Evolutionary conservation across 2,113 vertebrate genomes (phyloP), one percentile per base, ranked within the genome.

Genomic region (Riparia riparia): DNA sequence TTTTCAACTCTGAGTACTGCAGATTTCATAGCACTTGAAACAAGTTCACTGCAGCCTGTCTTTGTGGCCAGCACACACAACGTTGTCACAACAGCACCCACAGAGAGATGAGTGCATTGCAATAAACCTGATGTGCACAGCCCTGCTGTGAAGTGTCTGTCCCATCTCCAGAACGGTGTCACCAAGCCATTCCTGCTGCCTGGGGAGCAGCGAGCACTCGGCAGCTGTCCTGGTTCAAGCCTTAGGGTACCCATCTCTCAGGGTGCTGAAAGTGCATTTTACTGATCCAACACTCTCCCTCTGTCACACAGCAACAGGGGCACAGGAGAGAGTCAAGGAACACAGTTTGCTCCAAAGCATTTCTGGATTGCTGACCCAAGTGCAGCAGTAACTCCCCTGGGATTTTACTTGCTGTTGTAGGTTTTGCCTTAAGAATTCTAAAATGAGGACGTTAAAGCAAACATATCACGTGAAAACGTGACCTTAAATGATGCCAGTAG

Each of bases 51-150:
- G 19, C 71, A 58, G 57, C 34, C 11, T 54, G 22, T 32, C 71
- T 58, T 25, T 61, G 42, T 31, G 51, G 32, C 63, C 17, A 34
- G 39, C 47, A 41, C 14, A 31, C 5, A 1, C 4, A 65, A 17
- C 16, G 11, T 32, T 6, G 60, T 7, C 51, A 32, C 54, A 78
- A 14, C 0, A 0, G 25, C 4, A 47, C 22, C 60, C 58, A 56
- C 14, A 9, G 15, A 37, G 42, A 83, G 18, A 7, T 3, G 5
- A 82, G 51, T 0, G 1, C 17, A 26, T 0, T 21, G 13, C n/a
- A 37, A 37, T 16, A 82, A 66, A 25, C 17, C 26, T 5, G 14
- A 85, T 16, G 18, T 34, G 42, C 51, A 21, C 42, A 49, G 5
- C 21, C 5, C 29, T 49, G 17, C 73, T 15, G 15, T 7, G 10